Conservation (phyloP, 1,140 invertebrate species). For the Dysdera silvatica region DNA sequence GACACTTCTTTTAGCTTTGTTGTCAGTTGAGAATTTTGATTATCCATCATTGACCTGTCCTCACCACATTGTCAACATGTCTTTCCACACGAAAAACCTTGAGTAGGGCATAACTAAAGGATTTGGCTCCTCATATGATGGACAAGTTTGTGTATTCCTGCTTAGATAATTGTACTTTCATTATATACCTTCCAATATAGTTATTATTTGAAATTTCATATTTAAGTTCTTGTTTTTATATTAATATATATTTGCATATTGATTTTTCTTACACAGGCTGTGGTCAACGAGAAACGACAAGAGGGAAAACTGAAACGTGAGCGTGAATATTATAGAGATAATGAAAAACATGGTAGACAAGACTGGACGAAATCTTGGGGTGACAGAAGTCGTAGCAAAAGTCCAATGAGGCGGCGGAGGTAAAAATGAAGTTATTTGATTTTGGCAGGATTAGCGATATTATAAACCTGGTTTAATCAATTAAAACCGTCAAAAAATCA, state of each 20-base stretch:
- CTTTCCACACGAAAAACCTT: too few relatives aligned
- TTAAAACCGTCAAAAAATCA: neutral
- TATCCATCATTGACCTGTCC: too few relatives aligned
- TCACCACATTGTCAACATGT: too few relatives aligned
- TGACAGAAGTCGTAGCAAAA: constrained; percentile 20
- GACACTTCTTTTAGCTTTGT: too few relatives aligned
- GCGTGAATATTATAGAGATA: constrained; percentile 26
- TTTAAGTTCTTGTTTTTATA: neutral
- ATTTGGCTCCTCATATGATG: too few relatives aligned
- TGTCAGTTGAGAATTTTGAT: too few relatives aligned
- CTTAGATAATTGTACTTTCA: constrained; percentile 35
- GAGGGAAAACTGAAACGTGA: constrained; percentile 27
- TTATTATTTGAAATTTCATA: constrained; percentile 24
- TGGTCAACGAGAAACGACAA: constrained; percentile 15
- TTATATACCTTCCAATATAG: constrained; percentile 22
- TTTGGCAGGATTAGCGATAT: too few relatives aligned
- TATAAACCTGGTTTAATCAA: neutral
- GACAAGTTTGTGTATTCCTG: neutral
- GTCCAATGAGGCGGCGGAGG: constrained; percentile 28
- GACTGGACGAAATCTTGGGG: constrained; percentile 23
- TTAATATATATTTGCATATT: constrained; percentile 3
- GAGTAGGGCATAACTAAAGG: too few relatives aligned
- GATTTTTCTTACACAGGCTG: constrained; percentile 6
- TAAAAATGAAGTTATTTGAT: too few relatives aligned
- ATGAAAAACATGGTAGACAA: constrained; percentile 8